Base-by-base conservation (phyloP, 2,888 invertebrate species). In the Allacma fusca region DNA sequence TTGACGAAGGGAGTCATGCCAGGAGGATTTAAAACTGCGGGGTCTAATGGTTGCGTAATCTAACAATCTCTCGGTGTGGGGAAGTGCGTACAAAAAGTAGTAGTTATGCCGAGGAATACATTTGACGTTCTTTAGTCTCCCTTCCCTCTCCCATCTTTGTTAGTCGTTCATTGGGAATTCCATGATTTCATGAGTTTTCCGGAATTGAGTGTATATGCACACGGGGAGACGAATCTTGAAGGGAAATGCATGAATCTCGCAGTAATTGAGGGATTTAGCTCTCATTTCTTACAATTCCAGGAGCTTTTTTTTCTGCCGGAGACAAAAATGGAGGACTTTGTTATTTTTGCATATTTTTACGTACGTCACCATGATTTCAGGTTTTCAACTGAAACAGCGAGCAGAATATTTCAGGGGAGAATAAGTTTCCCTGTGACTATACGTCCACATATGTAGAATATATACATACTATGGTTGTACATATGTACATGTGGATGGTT, bases 241-340 rank as follows among this genome's bases (percentile, higher is more conserved):
- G 50, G 19, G 50, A 70, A 50, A 50, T 50, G 67, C 67, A 50
- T 70, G 70, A 44, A 70, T 50, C 70, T 72, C 57, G 50, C 19
- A 28, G 72, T 72, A 72, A 72, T 72, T 72, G 72, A 72, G 50
- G 72, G 72, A 72, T 72, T 72, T 72, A 29, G 57, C 29, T 59
- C 50, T n/a, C 69, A 50, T 50, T 50, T 50, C 50, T 50, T 50
- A 16, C 9, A 50, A 50, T n/a, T 50, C 50, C 50, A 13, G 19
- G 16, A 50, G 50, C n/a, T 50, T 50, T 50, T 50, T 50, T n/a
- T 16, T n/a, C n/a, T 50, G 50, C 5, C 34, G 5, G 5, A 7
- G 50, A 16, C n/a, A 50, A 13, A 50, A 50, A 13, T n/a, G 50
- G 50, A 50, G 50, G 16, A 19, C 50, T 50, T n/a, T 50, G 40